A percentile compares a stretch with the other conserved stretches of the same genome.
These are phyloP conservation scores for Ridgeia piscesae DNA, from an alignment of 1,140 invertebrate genomes.

Conservation along the genomic window DNA sequence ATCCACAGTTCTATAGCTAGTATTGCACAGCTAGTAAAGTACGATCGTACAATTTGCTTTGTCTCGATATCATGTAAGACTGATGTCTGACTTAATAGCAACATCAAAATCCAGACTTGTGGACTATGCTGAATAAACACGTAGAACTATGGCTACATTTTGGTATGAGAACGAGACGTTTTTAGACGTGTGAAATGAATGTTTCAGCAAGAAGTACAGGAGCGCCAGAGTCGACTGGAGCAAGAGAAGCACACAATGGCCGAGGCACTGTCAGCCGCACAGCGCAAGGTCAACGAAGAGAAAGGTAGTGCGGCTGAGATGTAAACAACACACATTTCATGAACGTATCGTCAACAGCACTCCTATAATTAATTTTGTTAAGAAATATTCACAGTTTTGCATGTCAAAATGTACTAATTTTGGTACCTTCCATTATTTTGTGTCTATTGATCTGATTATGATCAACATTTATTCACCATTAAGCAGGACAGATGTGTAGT, in stretches of 20 bases:
- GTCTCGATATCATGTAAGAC: neutral
- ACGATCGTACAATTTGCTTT: too few relatives aligned
- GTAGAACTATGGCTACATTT: too few relatives aligned
- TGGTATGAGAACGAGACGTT: too few relatives aligned
- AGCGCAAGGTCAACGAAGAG: slow-evolving; percentile 71
- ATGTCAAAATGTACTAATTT: too few relatives aligned
- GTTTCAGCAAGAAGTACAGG: slow-evolving; percentile 50
- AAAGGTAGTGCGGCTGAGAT: slow-evolving; percentile 53
- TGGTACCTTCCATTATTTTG: neutral
- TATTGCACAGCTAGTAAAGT: too few relatives aligned
- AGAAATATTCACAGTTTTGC: neutral
- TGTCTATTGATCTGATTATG: neutral
- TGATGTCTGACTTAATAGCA: too few relatives aligned
- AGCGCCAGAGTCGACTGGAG: slow-evolving; percentile 50
- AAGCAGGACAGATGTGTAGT: neutral
- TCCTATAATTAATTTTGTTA: neutral
- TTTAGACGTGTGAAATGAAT: neutral
- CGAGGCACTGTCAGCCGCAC: slow-evolving; percentile 51
- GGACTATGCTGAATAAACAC: too few relatives aligned
- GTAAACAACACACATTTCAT: too few relatives aligned
- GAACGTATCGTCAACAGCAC: too few relatives aligned
- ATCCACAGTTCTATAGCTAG: too few relatives aligned
- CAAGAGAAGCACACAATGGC: slow-evolving; percentile 52
- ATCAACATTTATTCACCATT: neutral
- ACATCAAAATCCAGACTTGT: too few relatives aligned